Evolutionary conservation across 2,888 invertebrate genomes (phyloP), one percentile per base, ranked within the genome.

Genomic region (Metallyticus violacea): DNA sequence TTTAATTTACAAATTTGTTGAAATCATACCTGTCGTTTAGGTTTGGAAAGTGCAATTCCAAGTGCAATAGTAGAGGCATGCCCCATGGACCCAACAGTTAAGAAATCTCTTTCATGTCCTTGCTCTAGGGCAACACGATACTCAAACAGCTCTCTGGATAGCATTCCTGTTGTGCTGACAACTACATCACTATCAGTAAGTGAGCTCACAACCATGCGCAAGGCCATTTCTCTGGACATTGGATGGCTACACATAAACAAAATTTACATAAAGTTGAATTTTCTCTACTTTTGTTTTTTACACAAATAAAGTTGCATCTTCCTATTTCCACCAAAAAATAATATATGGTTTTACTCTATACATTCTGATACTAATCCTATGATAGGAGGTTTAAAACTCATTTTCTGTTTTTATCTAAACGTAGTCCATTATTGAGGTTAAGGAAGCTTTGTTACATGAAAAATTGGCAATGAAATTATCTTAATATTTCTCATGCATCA

Each of bases 51-150:
- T 6, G 92, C 91, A 87, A 92, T 91, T 29, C 92, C 92, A 1
- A 92, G 89, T 7, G 92, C 92, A 79, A 92, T 92, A 15, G 91
- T 89, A 3, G 92, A 91, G 29, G 91, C 91, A 89, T 92, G 92
- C 0, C 92, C 92, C 92, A 92, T 92, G 7, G 91, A 91, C 3
- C 92, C 92, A 7, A 92, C 92, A 6, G 92, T 92, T 7, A 92
- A 90, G 88, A 92, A 92, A 86, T 92, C 92, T 88, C 90, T 89
- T 87, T 91, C 91, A 89, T 92, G 92, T 3, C 92, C 91, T 88
- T 91, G 90, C 62, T 91, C 90, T 87, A 90, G 89, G 0, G 86
- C 87, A 26, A 89, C 90, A 77, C 92, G 90, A 89, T 91, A 90
- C 89, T 92, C 92, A 90, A 92, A 92, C 77, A 92, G 89, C 89